A percentile compares a stretch with the other conserved stretches of the same genome.
Conservation (phyloP, 2,888 invertebrate genomes). For the Choreutis nemorana region DNA sequence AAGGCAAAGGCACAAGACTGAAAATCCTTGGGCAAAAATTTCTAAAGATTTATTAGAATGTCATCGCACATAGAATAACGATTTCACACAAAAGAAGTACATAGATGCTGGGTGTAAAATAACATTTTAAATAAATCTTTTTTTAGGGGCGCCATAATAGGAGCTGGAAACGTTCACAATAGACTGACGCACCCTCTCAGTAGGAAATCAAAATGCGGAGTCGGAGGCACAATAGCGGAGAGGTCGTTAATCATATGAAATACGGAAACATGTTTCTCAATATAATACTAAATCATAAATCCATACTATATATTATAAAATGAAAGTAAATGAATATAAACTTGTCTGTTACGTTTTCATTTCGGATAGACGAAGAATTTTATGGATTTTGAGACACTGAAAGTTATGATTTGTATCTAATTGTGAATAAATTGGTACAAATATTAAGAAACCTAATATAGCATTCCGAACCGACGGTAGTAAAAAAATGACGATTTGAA, state of each 20-base stretch:
- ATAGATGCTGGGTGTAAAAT: conserved; percentile 57
- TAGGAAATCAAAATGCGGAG: conserved; percentile 42
- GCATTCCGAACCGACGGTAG: too few species aligned
- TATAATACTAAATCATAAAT: too few species aligned
- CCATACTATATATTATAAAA: too few species aligned
- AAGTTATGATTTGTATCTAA: too few species aligned
- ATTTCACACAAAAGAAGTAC: conserved; percentile 42
- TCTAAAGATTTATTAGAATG: conserved; percentile 27
- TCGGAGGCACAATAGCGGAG: conserved; percentile 17
- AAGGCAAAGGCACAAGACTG: conserved; percentile 19
- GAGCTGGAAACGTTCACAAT: conserved; percentile 40
- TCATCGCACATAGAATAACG: conserved; percentile 35
- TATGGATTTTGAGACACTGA: too few species aligned
- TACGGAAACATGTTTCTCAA: too few species aligned
- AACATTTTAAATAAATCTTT: conserved; percentile 66
- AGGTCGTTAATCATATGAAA: conserved; percentile 19
- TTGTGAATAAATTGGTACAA: too few species aligned
- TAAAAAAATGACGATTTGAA: too few species aligned
- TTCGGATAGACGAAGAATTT: too few species aligned
- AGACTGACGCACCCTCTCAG: conserved; percentile 48
- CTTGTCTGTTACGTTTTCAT: too few species aligned
- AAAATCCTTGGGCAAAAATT: conserved; percentile 23
- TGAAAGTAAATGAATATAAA: too few species aligned
- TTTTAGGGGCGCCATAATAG: conserved; percentile 56
- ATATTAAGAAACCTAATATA: too few species aligned